Conservation (phyloP, 2,888 invertebrate genomes). For the Phortica okadai region DNA sequence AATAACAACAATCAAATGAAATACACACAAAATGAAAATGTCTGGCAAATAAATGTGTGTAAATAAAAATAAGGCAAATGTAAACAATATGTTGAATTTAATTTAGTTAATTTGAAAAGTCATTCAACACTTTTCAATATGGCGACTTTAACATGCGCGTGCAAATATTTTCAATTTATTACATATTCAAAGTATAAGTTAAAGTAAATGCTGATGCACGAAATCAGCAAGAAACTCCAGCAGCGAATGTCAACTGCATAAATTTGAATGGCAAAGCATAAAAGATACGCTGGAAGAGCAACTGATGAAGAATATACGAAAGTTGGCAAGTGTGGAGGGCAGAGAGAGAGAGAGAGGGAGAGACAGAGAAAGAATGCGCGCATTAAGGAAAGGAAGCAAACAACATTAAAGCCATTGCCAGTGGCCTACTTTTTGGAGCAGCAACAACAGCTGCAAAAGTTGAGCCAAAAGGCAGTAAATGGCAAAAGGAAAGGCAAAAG, state of each 20-base stretch:
- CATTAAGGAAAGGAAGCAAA: slow-evolving; percentile 39
- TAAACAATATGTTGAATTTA: background rate
- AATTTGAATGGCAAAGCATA: slow-evolving; percentile 55
- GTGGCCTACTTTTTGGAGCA: slow-evolving; percentile 61
- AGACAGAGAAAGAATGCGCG: no score
- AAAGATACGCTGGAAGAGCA: background rate
- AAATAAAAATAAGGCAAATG: background rate
- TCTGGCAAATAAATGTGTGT: background rate
- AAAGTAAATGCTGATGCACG: background rate
- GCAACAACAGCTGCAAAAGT: slow-evolving; percentile 25
- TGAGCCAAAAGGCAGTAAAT: background rate
- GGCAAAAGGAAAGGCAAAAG: slow-evolving; percentile 3
- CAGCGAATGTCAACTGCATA: slow-evolving; percentile 64
- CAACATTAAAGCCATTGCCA: slow-evolving; percentile 70
- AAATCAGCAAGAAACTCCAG: slow-evolving; percentile 1
- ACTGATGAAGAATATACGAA: background rate
- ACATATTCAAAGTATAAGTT: background rate
- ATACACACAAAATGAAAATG: background rate
- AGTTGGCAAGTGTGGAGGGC: background rate
- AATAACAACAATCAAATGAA: background rate
- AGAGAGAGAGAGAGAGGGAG: background rate
- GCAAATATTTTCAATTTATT: no score
- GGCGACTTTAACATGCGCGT: background rate
- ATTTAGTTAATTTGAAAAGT: background rate
- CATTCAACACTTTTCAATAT: background rate